Percentiles rank a stretch among this genome's conserved stretches.
phyloP scores from a whole-genome alignment of 2,113 vertebrate genomes.

The Tetrao urogallus region DNA sequence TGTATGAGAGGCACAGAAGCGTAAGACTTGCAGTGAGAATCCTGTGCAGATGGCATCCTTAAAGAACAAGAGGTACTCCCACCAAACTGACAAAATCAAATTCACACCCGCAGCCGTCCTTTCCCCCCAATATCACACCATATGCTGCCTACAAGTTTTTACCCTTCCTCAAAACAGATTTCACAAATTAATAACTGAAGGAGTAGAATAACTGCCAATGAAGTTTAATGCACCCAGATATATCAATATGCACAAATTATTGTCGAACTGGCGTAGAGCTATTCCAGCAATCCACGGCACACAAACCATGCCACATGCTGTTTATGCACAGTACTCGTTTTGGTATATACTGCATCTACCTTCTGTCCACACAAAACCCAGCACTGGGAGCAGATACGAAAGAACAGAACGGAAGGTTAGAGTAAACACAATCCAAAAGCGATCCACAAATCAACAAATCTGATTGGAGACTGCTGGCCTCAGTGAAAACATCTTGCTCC shows the following conservation, averaged over 20 bases:
- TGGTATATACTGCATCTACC: conserved; percentile 43
- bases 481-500: background rate
- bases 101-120: conserved; percentile 66
- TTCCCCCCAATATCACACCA: conserved; percentile 70
- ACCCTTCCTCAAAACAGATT: conserved; percentile 64
- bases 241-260: conserved; percentile 63
- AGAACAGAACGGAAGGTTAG: conserved; percentile 51
- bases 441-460: conserved; percentile 64
- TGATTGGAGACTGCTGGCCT: background rate
- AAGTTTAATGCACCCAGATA: conserved; percentile 46
- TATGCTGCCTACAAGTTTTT: conserved; percentile 71
- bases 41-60: conserved; percentile 67
- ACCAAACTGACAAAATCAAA: conserved; percentile 69
- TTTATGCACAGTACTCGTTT: conserved; percentile 33
- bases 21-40: conserved; percentile 43
- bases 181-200: conserved; percentile 66
- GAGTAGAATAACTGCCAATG: conserved; percentile 16
- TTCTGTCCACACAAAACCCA: conserved; percentile 51
- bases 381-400: background rate
- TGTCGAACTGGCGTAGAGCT: conserved; percentile 49
- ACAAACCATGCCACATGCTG: conserved; percentile 54
- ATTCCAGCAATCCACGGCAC: conserved; percentile 52
- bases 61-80: conserved; percentile 71
- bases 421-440: conserved; percentile 50
- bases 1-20: conserved; percentile 22